Evolutionary conservation across 2,797 vertebrate species (phyloP), one percentile per base, ranked within the genome.

Genomic region (Clarias pachynema): DNA sequence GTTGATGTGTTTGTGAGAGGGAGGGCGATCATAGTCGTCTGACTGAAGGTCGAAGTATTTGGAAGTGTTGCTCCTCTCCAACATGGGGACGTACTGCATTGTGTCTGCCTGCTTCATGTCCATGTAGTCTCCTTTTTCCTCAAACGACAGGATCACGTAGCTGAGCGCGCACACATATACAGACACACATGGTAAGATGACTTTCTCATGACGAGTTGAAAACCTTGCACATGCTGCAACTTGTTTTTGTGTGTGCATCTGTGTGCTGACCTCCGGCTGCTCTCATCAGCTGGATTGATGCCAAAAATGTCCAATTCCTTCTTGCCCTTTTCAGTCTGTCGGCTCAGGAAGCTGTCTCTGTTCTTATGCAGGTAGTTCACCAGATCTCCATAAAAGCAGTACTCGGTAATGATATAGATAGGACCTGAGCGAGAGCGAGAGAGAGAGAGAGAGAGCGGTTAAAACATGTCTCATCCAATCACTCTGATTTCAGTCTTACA

Each of bases 331-430:
- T 99, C 98, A 0, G 96, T 95, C 75, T 96, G 96, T 57, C 92
- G 93, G 90, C 92, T 98, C 84, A 98, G 92, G 93, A 99, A 99
- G 88, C 93, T 97, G 87, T 99, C 98, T 84, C 98, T 94, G 84
- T 99, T 99, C 93, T 99, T 99, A 93, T 99, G 98, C 84, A 99
- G 91, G 91, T 99, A 99, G 95, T 99, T 99, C 89, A 99, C 98
- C 93, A 99, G 93, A 91, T 99, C 98, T 7, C 98, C 98, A n/a
- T 99, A 97, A 95, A 99, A 98, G 90, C 98, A 99, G 90, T 99
- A 99, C 93, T 99, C 98, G 0, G 98, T 99, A 92, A 99, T 99
- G 85, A 99, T 99, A 91, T 99, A 99, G 93, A 99, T 99, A 37
- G 98, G 98, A 70, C 98, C 98, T 99, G 44, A 84, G 49, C 26